A percentile compares a stretch with the other conserved stretches of the same genome.
phyloP scores from a whole-genome alignment of 2,797 vertebrate genomes.

The Cynodonichthys magdalenae region DNA sequence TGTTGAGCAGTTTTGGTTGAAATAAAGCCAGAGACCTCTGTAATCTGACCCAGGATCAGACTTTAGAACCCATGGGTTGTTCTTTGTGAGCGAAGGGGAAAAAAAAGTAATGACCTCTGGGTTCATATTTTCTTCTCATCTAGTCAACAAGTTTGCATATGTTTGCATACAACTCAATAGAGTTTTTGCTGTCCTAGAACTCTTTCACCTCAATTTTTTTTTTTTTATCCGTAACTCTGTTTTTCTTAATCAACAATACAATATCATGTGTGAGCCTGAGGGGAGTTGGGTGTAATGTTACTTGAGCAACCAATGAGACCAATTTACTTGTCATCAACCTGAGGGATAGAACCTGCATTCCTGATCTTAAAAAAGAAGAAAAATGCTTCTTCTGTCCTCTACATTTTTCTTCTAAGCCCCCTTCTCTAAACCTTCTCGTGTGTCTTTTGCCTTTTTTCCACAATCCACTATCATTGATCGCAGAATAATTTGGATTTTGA shows the following conservation, averaged over 20 bases:
- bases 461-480: slow-evolving; percentile 40
- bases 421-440: slow-evolving; percentile 17
- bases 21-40: slow-evolving; percentile 43
- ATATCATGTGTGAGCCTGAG: slow-evolving; percentile 60
- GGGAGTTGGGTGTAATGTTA: slow-evolving; percentile 70
- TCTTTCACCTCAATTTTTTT: slow-evolving; percentile 25
- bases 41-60: slow-evolving; percentile 63
- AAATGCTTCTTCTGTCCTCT: slow-evolving; percentile 55
- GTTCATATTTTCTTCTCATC: slow-evolving; percentile 31
- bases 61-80: slow-evolving; percentile 38
- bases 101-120: slow-evolving; percentile 15
- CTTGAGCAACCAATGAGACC: slow-evolving; percentile 70
- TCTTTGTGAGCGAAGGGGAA: slow-evolving; percentile 11
- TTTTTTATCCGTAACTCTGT: slow-evolving; percentile 22
- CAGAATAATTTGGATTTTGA: slow-evolving; percentile 55
- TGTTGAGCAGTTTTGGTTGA: slow-evolving; percentile 37
- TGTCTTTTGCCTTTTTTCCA: slow-evolving; percentile 25
- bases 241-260: slow-evolving; percentile 56
- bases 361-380: slow-evolving; percentile 36
- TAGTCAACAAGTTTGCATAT: slow-evolving; percentile 41
- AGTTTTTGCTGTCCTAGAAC: slow-evolving; percentile 14
- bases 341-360: slow-evolving; percentile 68
- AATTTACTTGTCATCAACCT: slow-evolving; percentile 80
- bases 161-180: slow-evolving; percentile 34
- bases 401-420: slow-evolving; percentile 44